phyloP scores from a whole-genome alignment of 2,797 vertebrate species.

The Anas flavirostris region DNA sequence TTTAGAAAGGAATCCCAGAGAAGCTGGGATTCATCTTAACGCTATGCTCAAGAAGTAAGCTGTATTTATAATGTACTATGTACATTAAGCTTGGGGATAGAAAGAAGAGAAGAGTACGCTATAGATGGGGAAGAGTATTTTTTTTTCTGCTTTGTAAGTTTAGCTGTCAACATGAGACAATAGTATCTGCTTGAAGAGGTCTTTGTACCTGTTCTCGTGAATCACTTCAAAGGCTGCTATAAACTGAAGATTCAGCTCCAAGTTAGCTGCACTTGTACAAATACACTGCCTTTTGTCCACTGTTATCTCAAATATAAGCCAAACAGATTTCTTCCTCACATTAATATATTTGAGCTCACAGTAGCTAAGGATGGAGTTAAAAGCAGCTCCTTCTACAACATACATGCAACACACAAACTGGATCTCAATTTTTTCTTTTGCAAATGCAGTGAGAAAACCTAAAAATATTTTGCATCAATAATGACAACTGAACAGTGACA shows the following conservation, averaged over 20 bases:
- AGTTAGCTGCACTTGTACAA: neutral
- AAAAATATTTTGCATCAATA: neutral
- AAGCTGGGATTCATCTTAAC: neutral
- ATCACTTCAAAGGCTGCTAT: neutral
- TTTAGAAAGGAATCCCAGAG: neutral
- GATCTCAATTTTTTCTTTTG: neutral
- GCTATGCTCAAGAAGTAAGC: neutral
- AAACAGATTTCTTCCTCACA: accelerated
- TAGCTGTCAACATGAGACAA: neutral
- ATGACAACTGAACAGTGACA: accelerated
- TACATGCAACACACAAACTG: neutral
- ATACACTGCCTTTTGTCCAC: too few relatives aligned
- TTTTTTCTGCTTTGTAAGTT: neutral
- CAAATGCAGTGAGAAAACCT: neutral
- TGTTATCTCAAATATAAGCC: neutral
- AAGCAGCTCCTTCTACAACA: neutral
- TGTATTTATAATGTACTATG: neutral
- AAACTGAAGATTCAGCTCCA: neutral
- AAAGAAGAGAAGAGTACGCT: neutral
- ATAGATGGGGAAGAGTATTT: neutral
- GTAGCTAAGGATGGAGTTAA: neutral
- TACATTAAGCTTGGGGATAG: neutral
- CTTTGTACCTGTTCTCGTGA: neutral
- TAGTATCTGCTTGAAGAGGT: neutral
- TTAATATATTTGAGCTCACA: neutral